phyloP scores from a whole-genome alignment of 2,797 vertebrate species.

The Megalops cyprinoides region DNA sequence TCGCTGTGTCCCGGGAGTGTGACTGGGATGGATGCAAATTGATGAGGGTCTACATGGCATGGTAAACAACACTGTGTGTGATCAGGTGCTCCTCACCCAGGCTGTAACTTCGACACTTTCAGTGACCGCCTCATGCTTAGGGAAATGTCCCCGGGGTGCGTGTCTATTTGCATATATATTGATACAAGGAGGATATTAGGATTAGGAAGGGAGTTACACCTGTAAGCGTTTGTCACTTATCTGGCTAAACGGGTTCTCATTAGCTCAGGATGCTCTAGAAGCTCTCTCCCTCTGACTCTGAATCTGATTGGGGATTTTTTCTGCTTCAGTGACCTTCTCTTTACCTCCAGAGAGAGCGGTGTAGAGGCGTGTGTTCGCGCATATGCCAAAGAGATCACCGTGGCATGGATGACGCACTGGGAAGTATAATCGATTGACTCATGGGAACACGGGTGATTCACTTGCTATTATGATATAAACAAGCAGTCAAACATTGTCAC shows the following conservation, averaged over 20 bases:
- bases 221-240: background rate
- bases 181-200: background rate
- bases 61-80: constrained; percentile 52
- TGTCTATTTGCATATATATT: background rate
- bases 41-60: constrained; percentile 59
- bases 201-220: background rate
- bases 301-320: background rate
- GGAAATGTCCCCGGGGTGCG: background rate
- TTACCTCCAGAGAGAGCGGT: background rate
- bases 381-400: constrained; percentile 59
- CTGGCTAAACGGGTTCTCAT: background rate
- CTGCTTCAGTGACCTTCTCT: background rate
- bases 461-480: background rate
- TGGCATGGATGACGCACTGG: background rate
- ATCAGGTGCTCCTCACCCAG: background rate
- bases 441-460: background rate
- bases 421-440: background rate
- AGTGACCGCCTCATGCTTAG: background rate
- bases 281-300: background rate
- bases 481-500: too few relatives aligned
- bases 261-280: background rate
- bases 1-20: constrained; percentile 50
- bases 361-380: constrained; percentile 18
- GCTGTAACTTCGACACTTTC: background rate
- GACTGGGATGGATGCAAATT: too few relatives aligned